Evolutionary conservation across 2,888 invertebrate genomes (phyloP).

Genomic region (Lapara coniferarum): DNA sequence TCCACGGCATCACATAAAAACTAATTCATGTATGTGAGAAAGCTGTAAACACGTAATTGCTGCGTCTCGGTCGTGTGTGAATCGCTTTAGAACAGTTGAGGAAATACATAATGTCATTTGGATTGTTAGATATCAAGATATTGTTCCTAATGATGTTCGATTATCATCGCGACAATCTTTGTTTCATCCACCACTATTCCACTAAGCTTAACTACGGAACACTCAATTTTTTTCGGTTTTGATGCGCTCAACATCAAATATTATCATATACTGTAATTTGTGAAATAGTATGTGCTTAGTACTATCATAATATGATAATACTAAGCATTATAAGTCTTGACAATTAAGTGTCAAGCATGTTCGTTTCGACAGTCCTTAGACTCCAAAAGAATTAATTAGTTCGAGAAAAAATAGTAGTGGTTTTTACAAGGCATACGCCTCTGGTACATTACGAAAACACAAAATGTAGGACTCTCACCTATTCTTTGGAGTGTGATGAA

Average conservation of each 20-base stretch:
- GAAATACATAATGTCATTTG: neutral
- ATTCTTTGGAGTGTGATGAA: conserved; percentile 17
- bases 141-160: neutral
- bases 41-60: neutral
- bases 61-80: neutral
- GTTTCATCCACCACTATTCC: neutral
- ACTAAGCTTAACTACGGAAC: too few relatives aligned
- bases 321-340: too few relatives aligned
- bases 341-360: too few relatives aligned
- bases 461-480: conserved; percentile 16
- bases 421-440: neutral
- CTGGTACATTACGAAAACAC: conserved; percentile 21
- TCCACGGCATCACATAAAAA: neutral
- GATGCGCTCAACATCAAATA: too few relatives aligned
- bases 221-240: neutral
- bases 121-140: neutral
- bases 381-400: neutral
- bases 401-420: conserved; percentile 19
- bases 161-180: neutral
- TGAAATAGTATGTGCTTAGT: too few relatives aligned
- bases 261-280: too few relatives aligned
- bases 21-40: neutral
- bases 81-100: neutral
- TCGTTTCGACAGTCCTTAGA: too few relatives aligned
- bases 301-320: too few relatives aligned